Conservation (phyloP, 1,140 invertebrate genomes). For the Portunus trituberculatus region DNA sequence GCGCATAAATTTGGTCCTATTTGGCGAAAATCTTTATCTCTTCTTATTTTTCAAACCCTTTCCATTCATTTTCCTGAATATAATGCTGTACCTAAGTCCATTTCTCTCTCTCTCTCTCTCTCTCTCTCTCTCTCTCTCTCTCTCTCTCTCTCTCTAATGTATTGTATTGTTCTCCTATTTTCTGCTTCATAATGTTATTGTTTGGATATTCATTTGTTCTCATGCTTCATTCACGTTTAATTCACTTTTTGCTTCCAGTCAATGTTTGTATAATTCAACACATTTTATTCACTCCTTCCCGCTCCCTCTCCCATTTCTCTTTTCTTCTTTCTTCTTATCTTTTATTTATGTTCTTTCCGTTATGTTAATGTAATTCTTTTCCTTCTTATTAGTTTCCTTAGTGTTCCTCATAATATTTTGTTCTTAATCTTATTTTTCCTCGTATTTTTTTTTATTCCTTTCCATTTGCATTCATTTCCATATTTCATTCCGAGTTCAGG, state of each 20-base stretch:
- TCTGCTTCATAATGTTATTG: background rate
- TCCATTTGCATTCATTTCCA: background rate
- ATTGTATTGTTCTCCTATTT: background rate
- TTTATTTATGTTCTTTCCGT: no score
- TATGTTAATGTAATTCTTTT: background rate
- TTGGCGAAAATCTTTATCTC: background rate
- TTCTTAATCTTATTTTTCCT: background rate
- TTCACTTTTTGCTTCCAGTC: background rate
- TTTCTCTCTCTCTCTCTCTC: no score
- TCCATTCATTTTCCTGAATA: no score
- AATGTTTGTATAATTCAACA: background rate
- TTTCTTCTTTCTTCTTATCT: no score
- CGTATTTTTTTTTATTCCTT: background rate
- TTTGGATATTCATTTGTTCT: background rate
- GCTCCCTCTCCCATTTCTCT: background rate
- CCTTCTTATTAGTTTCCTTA: background rate
- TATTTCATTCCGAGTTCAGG: background rate
- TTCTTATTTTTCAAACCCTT: no score
- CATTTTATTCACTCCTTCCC: conserved; percentile 4
- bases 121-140: no score
- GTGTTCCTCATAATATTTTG: background rate
- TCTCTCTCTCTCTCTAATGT: no score
- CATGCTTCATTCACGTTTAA: no score
- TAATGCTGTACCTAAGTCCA: no score
- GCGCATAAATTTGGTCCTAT: background rate